Conservation (phyloP, 2,888 invertebrate species). For the Pollenia amentaria region DNA sequence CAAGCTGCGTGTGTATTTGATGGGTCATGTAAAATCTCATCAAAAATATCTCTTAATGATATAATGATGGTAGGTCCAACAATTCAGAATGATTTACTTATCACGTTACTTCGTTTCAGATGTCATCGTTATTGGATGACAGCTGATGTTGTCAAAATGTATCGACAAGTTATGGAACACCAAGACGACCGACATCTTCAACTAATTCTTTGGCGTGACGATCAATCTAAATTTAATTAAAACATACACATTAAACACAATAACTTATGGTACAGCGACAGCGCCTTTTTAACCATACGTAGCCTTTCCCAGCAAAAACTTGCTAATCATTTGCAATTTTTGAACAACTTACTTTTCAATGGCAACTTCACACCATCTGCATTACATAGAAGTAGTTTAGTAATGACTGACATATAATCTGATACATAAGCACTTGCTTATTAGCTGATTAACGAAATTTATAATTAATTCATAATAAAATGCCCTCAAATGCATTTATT, state of each 20-base stretch:
- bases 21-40: conserved; percentile 17
- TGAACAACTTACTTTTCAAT: no score
- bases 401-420: no score
- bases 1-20: conserved; percentile 12
- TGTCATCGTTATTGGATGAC: conserved; percentile 32
- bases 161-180: conserved; percentile 29
- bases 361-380: no score
- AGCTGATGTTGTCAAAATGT: conserved; percentile 36
- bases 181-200: neutral
- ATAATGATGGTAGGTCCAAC: conserved; percentile 13
- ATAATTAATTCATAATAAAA: no score
- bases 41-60: conserved; percentile 13
- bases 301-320: no score
- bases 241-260: neutral
- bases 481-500: no score
- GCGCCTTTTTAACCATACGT: neutral
- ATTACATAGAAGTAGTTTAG: no score
- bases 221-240: neutral
- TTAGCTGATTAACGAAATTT: no score
- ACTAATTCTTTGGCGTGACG: neutral
- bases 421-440: no score
- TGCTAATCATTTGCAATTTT: no score
- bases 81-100: conserved; percentile 28
- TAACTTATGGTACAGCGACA: conserved; percentile 25
- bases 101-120: conserved; percentile 30